These are phyloP conservation scores for Siniperca undulata DNA, from an alignment of 2,797 vertebrate genomes.

Conservation along the genomic window DNA sequence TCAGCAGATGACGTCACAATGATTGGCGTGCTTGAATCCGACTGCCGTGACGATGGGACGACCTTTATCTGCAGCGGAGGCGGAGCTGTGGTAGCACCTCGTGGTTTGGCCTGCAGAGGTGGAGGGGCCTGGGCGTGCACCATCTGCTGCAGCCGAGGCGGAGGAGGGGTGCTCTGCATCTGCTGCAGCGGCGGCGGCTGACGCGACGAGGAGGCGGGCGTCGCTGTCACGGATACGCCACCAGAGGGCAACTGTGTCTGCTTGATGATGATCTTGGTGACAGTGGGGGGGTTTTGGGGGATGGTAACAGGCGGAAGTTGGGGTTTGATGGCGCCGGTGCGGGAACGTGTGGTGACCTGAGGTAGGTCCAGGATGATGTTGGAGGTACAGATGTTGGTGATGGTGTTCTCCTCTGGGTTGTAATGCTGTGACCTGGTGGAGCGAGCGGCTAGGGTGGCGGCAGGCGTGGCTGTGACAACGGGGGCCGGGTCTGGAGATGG, in stretches of 20 bases:
- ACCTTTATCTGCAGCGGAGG: conserved; percentile 91
- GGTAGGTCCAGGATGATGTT: conserved; percentile 89
- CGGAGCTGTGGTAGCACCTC: conserved; percentile 77
- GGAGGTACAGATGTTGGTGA: conserved; percentile 90
- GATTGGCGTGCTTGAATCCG: conserved; percentile 75
- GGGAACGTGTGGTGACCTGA: conserved; percentile 86
- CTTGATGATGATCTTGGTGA: conserved; percentile 92
- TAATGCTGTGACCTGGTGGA: conserved; percentile 79
- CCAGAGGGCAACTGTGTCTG: conserved; percentile 83
- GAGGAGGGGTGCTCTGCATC: conserved; percentile 89
- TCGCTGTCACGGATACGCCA: conserved; percentile 71
- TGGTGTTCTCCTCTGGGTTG: conserved; percentile 89
- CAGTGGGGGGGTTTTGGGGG: conserved; percentile 71
- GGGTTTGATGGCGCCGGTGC: conserved; percentile 84
- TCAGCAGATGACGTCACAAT: conserved; percentile 78
- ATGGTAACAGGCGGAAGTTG: conserved; percentile 68
- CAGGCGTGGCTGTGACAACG: neutral
- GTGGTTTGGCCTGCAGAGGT: conserved; percentile 89
- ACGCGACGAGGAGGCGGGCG: conserved; percentile 71
- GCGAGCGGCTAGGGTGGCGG: conserved; percentile 44
- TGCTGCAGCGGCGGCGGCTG: conserved; percentile 92
- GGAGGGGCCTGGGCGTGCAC: conserved; percentile 89
- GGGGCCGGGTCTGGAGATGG: conserved; percentile 66
- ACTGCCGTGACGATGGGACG: conserved; percentile 81
- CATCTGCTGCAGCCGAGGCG: conserved; percentile 89